Base-by-base conservation (phyloP, 2,113 vertebrate genomes). In the Urocitellus parryii region DNA sequence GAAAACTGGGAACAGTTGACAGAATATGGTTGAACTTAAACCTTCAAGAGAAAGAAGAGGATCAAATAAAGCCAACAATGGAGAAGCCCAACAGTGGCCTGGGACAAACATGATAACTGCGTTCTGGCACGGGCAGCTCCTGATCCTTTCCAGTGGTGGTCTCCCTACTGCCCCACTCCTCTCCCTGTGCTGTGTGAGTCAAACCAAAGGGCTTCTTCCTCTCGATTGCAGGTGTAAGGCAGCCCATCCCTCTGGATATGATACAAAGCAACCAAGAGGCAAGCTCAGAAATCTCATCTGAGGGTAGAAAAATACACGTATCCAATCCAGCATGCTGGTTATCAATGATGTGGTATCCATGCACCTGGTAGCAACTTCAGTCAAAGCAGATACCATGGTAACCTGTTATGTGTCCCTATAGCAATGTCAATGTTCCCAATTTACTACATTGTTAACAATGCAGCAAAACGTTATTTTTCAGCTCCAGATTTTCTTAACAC, bases 1-100 rank as follows among this genome's bases (percentile, higher is more conserved):
- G 65, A 65, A 97, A 97, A 96, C 63, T 22, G 86, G 88, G 88
- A 94, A 95, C 90, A 94, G 92, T 4, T 95, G 85, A 98, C 92
- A 92, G 85, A 84, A 77, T 72, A 94, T 1, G 58, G 74, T 3
- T 53, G n/a, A 97, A 97, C 48, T 89, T 48, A 96, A 97, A 82
- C 0, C 1, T 58, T 90, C 4, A 65, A 78, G 1, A 29, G 2
- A 72, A 63, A 76, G 24, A 63, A 4, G 20, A 63, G 9, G 61
- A 67, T 68, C 79, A 63, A 42, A 65, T 39, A 85, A 81, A 78
- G 11, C 27, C 89, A 94, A 42, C 13, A 74, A 56, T 22, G 65
- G 45, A 88, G 39, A 83, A 95, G 58, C 24, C 48, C 89, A 32
- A 94, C 48, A 94, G 0, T 4, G 58, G 73, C 45, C 24, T 93